phyloP scores from a whole-genome alignment of 2,113 vertebrate species.

The Lota lota region DNA sequence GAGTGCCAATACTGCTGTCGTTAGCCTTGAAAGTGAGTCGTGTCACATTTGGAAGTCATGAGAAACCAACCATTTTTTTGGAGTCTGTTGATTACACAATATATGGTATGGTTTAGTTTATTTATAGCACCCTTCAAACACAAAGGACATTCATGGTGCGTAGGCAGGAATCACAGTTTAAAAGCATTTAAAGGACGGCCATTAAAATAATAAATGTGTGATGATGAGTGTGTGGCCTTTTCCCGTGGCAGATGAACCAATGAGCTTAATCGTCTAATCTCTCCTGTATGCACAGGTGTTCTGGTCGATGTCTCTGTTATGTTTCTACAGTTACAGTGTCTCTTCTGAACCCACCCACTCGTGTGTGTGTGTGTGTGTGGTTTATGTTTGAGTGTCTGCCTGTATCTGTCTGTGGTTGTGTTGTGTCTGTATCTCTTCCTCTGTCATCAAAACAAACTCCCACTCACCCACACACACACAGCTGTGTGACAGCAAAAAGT shows the following conservation, averaged over 20 bases:
- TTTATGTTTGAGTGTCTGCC: slow-evolving; percentile 5
- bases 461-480: not conserved
- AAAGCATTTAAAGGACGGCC: too few species aligned
- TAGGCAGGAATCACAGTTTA: too few species aligned
- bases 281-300: slow-evolving; percentile 41
- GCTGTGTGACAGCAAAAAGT: slow-evolving; percentile 2
- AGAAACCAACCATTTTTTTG: too few species aligned
- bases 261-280: slow-evolving; percentile 20
- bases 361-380: slow-evolving; percentile 20
- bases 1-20: not conserved
- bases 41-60: too few species aligned
- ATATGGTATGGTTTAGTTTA: too few species aligned
- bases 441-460: not conserved
- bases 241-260: not conserved
- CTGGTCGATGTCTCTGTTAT: slow-evolving; percentile 29
- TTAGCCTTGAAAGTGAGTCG: too few species aligned
- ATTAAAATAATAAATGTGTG: slow-evolving; percentile 18
- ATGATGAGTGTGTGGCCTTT: not conserved
- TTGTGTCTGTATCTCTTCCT: slow-evolving; percentile 50
- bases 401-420: slow-evolving; percentile 29
- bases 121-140: too few species aligned
- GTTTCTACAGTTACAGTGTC: slow-evolving; percentile 40
- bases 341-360: slow-evolving; percentile 1
- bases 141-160: too few species aligned
- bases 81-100: too few species aligned